Percentiles rank a stretch among this genome's conserved stretches.
Evolutionary conservation across 1,140 invertebrate genomes (phyloP).

Genomic region (Solenopsis invicta): DNA sequence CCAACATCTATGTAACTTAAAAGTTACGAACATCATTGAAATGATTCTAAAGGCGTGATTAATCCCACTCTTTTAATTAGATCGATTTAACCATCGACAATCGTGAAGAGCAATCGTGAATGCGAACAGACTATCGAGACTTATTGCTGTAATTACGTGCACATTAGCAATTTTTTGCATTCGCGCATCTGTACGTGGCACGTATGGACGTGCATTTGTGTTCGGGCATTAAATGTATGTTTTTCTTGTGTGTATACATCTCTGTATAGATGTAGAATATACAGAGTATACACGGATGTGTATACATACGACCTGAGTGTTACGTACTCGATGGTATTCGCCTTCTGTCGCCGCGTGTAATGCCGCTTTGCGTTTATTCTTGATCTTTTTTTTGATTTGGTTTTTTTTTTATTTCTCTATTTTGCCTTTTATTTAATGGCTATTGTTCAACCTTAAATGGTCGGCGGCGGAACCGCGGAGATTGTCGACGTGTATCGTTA

Average conservation of each 20-base stretch:
- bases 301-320: slow-evolving; percentile 66
- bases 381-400: slow-evolving; percentile 34
- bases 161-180: slow-evolving; percentile 47
- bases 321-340: slow-evolving; percentile 68
- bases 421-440: slow-evolving; percentile 43
- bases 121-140: slow-evolving; percentile 23
- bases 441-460: slow-evolving; percentile 5
- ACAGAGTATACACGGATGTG: neutral
- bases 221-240: slow-evolving; percentile 70
- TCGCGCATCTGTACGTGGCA: slow-evolving; percentile 37
- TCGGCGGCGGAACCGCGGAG: neutral
- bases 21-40: slow-evolving; percentile 14
- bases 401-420: slow-evolving; percentile 18
- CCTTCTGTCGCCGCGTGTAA: slow-evolving; percentile 56
- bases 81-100: slow-evolving; percentile 11
- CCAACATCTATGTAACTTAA: slow-evolving; percentile 8
- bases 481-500: slow-evolving; percentile 39
- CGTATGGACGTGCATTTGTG: slow-evolving; percentile 53
- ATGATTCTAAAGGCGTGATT: neutral
- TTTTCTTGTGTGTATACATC: slow-evolving; percentile 55
- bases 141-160: slow-evolving; percentile 45
- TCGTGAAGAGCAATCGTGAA: slow-evolving; percentile 14
- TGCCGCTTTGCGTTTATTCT: slow-evolving; percentile 32
- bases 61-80: slow-evolving; percentile 34
- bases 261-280: slow-evolving; percentile 61